Evolutionary conservation across 2,888 invertebrate species (phyloP).

Genomic region (Lasioglossum malachurum): DNA sequence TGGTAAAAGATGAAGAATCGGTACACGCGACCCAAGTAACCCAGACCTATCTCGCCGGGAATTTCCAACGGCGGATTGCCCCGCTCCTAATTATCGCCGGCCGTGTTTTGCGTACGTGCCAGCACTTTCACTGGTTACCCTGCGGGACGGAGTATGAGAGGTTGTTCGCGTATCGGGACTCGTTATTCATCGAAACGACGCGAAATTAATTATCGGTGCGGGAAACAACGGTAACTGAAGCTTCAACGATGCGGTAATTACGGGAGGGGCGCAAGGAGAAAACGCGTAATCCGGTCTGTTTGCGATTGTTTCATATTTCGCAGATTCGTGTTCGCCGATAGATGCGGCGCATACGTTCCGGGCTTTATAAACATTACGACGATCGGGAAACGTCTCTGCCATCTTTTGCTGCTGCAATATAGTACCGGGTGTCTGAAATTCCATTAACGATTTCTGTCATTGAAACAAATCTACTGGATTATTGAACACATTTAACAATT

Average conservation of each 20-base stretch:
- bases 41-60: neutral
- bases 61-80: slow-evolving; percentile 12
- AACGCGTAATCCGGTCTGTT: slow-evolving; percentile 17
- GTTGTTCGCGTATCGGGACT: neutral
- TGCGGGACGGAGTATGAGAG: neutral
- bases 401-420: neutral
- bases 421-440: neutral
- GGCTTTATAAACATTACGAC: neutral
- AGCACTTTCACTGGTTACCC: slow-evolving; percentile 32
- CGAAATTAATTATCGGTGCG: slow-evolving; percentile 44
- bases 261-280: neutral
- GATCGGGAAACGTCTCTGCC: neutral
- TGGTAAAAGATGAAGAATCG: neutral
- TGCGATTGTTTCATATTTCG: slow-evolving; percentile 38
- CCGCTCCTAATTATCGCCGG: slow-evolving; percentile 15
- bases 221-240: slow-evolving; percentile 54
- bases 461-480: no score
- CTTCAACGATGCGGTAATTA: slow-evolving; percentile 57
- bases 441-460: neutral
- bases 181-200: slow-evolving; percentile 42
- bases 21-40: neutral
- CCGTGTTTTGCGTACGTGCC: slow-evolving; percentile 6
- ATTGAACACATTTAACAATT: no score
- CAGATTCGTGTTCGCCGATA: slow-evolving; percentile 32
- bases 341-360: neutral